Evolutionary conservation across 2,797 vertebrate species (phyloP).

Genomic region (Chromis chromis): DNA sequence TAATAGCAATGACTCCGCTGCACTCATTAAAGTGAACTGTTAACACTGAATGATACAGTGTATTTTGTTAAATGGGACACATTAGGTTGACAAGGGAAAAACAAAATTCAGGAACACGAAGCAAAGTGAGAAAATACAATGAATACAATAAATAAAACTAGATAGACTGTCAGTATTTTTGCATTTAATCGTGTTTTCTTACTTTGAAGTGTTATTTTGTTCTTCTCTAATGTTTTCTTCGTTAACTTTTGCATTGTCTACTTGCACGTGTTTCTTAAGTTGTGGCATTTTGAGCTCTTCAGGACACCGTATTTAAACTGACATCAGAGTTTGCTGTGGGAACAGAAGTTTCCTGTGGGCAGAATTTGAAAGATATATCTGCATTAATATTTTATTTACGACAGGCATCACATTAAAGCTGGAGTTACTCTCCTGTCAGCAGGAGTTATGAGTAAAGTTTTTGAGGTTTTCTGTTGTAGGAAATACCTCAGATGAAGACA

Average conservation of each 20-base stretch:
- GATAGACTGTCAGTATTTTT: too few species aligned
- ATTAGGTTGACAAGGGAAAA: neutral
- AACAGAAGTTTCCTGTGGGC: neutral
- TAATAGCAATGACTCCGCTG: neutral
- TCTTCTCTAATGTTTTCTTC: too few species aligned
- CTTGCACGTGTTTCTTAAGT: neutral
- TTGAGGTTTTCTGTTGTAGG: neutral
- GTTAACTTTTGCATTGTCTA: too few species aligned
- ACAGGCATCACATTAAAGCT: neutral
- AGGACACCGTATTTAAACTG: too few species aligned
- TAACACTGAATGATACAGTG: neutral
- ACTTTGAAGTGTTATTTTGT: too few species aligned
- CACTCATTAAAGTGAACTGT: neutral
- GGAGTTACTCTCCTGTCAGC: neutral
- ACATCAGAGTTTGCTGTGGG: too few species aligned
- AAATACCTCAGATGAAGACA: conserved; percentile 19
- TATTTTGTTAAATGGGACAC: neutral
- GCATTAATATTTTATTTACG: neutral
- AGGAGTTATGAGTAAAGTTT: neutral
- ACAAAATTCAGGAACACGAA: neutral
- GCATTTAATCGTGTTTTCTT: too few species aligned
- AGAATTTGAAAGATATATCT: neutral
- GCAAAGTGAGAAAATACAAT: neutral
- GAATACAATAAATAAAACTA: too few species aligned
- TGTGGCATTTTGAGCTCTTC: too few species aligned